A percentile compares a stretch with the other conserved stretches of the same genome.
These are phyloP conservation scores for Dryococelus australis DNA, from an alignment of 2,888 invertebrate species.

Conservation along the genomic window DNA sequence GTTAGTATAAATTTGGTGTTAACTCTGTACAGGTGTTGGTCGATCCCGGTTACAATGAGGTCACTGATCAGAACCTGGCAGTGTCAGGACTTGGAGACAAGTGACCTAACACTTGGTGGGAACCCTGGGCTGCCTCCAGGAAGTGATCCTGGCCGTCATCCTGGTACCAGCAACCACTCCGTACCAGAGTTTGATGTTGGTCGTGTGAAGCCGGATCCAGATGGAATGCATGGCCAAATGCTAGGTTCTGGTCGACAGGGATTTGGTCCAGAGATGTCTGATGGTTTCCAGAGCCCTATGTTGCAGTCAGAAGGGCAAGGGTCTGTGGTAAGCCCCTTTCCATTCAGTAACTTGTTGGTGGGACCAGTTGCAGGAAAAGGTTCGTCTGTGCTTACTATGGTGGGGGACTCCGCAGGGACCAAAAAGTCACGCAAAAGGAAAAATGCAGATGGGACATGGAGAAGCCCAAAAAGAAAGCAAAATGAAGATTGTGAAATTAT, in stretches of 20 bases:
- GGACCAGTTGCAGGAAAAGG: constrained; percentile 55
- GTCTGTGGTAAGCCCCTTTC: constrained; percentile 56
- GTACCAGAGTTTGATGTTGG: constrained; percentile 42
- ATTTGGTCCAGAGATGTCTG: constrained; percentile 37
- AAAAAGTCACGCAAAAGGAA: constrained; percentile 65
- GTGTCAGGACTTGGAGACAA: constrained; percentile 61
- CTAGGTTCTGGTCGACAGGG: constrained; percentile 38
- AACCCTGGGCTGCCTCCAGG: constrained; percentile 37
- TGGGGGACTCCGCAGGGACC: constrained; percentile 31
- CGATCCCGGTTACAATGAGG: constrained; percentile 91
- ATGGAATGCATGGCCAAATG: constrained; percentile 36
- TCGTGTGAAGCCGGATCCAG: constrained; percentile 42
- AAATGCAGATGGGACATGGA: constrained; percentile 67
- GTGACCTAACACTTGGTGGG: constrained; percentile 34
- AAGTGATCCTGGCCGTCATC: constrained; percentile 36
- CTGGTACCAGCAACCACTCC: constrained; percentile 48
- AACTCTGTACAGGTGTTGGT: constrained; percentile 69
- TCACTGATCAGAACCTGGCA: constrained; percentile 88
- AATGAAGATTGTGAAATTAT: constrained; percentile 65
- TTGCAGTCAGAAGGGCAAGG: constrained; percentile 58
- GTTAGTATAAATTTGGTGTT: background rate
- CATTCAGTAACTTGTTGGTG: constrained; percentile 56
- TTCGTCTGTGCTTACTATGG: constrained; percentile 31
- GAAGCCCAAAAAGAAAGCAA: constrained; percentile 68
- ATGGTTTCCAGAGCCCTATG: constrained; percentile 59